Percentiles rank a stretch among this genome's conserved stretches.
Conservation (phyloP, 1,140 invertebrate species). For the Leptinotarsa defecta region DNA sequence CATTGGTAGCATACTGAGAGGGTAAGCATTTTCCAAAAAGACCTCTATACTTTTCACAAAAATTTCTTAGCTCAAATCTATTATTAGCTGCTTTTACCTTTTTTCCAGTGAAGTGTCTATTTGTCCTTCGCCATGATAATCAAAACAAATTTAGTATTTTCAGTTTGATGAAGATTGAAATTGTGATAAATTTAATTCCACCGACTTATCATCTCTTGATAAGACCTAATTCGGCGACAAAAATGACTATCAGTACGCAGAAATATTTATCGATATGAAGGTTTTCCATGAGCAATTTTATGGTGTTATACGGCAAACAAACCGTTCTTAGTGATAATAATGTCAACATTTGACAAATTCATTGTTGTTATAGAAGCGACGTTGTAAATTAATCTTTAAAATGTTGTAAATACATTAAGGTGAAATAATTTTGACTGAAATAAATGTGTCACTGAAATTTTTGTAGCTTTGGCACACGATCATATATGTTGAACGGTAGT, state of each 20-base stretch:
- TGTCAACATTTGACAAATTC: conserved; percentile 1
- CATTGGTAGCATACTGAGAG: no score
- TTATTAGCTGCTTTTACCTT: no score
- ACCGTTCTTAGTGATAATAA: neutral
- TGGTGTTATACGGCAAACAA: neutral
- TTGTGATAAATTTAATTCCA: neutral
- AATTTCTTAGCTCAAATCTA: no score
- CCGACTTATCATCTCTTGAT: neutral
- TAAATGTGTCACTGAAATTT: conserved; percentile 12
- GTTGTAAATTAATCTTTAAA: conserved; percentile 11
- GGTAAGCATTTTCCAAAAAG: no score
- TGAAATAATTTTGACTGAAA: conserved; percentile 9
- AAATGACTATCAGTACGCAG: neutral
- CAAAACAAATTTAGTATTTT: no score
- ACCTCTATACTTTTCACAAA: no score
- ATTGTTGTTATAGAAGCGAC: neutral
- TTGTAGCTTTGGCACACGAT: conserved; percentile 13
- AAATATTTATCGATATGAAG: neutral
- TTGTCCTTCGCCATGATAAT: no score
- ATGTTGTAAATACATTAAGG: neutral
- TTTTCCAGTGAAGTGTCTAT: no score
- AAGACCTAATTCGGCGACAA: neutral
- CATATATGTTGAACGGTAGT: conserved; percentile 14
- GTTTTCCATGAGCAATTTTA: neutral
- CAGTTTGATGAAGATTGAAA: neutral